Evolutionary conservation across 2,797 vertebrate species (phyloP).

Genomic region (Xerus rutilus): DNA sequence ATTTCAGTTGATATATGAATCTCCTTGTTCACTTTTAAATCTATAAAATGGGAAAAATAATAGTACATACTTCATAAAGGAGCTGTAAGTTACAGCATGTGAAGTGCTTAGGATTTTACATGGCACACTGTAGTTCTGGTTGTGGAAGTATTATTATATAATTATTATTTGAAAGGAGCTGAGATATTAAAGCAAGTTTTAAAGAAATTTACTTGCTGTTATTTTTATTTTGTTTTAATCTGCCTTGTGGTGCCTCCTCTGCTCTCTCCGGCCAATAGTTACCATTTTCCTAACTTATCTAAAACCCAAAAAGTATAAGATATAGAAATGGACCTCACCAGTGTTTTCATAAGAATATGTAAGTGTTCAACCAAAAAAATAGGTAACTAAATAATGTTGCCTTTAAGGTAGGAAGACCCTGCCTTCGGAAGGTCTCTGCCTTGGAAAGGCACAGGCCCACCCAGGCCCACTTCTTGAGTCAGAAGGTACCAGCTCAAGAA

Average conservation of each 20-base stretch:
- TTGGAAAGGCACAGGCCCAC: not conserved
- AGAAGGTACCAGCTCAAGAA: not conserved
- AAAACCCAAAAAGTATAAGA: not conserved
- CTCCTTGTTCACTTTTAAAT: not conserved
- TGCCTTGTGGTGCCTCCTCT: not conserved
- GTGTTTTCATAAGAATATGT: not conserved
- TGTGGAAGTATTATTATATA: not conserved
- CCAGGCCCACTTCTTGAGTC: not conserved
- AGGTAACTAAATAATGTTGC: not conserved
- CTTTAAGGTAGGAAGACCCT: not conserved
- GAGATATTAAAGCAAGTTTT: not conserved
- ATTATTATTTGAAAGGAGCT: not conserved
- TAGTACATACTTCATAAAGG: not conserved
- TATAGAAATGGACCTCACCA: not conserved
- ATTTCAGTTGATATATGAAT: not conserved
- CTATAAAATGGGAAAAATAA: not conserved
- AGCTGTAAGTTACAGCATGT: not conserved
- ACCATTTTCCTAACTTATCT: slow-evolving; percentile 5
- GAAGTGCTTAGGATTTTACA: not conserved
- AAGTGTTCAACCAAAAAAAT: not conserved
- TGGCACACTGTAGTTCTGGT: not conserved
- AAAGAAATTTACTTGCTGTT: not conserved
- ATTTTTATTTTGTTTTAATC: not conserved
- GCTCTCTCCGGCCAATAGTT: not conserved
- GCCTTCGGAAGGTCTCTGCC: not conserved